Percentiles rank a stretch among this genome's conserved stretches.
These are phyloP conservation scores for Disparrhopalites patrizii DNA, from an alignment of 2,888 invertebrate genomes.

Conservation along the genomic window DNA sequence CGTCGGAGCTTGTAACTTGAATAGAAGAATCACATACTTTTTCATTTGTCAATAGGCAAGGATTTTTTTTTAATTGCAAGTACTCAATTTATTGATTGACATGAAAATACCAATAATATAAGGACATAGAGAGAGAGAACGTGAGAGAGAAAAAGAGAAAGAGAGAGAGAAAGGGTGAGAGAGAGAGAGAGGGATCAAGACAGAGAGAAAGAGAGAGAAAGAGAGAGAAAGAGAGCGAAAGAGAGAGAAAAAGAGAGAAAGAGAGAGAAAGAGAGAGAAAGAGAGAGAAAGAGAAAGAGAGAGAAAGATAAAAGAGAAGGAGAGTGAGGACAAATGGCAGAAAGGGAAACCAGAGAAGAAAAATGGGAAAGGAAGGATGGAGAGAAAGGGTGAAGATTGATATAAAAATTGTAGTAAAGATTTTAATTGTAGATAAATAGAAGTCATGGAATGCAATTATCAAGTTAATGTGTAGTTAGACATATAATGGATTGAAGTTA, in stretches of 20 bases:
- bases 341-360: no score
- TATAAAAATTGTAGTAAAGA: not conserved
- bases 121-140: not conserved
- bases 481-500: constrained; percentile 16
- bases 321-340: no score
- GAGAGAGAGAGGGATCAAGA: no score
- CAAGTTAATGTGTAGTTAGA: constrained; percentile 20
- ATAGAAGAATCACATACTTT: no score
- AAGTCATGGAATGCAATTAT: constrained; percentile 14
- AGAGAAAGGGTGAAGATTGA: constrained; percentile 2
- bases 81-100: not conserved
- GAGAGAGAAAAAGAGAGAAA: not conserved
- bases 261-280: no score
- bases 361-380: not conserved
- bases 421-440: constrained; percentile 21
- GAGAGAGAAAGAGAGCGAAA: not conserved
- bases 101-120: not conserved
- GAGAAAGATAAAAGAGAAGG: not conserved
- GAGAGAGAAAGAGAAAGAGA: not conserved
- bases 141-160: not conserved
- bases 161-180: no score
- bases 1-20: no score
- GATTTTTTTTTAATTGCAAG: not conserved
- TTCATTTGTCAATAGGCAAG: no score
- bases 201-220: no score